Conservation (phyloP, 2,797 vertebrate species). For the Clarias pachynema region DNA sequence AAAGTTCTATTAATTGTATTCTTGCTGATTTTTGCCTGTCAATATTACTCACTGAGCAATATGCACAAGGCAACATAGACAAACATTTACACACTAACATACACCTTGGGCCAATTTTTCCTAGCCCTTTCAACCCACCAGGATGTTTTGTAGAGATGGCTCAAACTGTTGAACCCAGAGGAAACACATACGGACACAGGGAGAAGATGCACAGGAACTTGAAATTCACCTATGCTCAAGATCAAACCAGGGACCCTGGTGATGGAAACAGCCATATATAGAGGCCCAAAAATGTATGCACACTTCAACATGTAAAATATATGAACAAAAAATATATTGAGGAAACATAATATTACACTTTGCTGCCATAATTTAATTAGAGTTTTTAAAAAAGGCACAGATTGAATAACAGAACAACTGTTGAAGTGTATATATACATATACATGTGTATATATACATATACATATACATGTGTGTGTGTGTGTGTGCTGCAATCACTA, state of each 20-base stretch:
- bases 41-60: not conserved
- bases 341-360: too few relatives aligned
- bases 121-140: not conserved
- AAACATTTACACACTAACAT: not conserved
- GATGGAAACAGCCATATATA: not conserved
- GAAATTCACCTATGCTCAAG: not conserved
- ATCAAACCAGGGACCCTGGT: not conserved
- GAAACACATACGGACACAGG: not conserved
- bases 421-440: too few relatives aligned
- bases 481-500: not conserved
- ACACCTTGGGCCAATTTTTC: not conserved
- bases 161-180: not conserved
- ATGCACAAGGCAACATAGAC: not conserved
- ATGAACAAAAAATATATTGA: too few relatives aligned
- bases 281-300: too few relatives aligned
- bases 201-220: not conserved
- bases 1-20: too few relatives aligned
- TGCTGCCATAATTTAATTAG: too few relatives aligned
- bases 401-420: too few relatives aligned
- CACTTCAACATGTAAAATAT: too few relatives aligned
- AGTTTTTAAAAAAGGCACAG: too few relatives aligned
- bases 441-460: too few relatives aligned
- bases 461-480: too few relatives aligned
- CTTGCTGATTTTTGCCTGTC: too few relatives aligned
- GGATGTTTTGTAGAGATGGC: not conserved